A percentile compares a stretch with the other conserved stretches of the same genome.
These are phyloP conservation scores for Colletes collaris DNA, from an alignment of 2,888 invertebrate species.

Conservation along the genomic window DNA sequence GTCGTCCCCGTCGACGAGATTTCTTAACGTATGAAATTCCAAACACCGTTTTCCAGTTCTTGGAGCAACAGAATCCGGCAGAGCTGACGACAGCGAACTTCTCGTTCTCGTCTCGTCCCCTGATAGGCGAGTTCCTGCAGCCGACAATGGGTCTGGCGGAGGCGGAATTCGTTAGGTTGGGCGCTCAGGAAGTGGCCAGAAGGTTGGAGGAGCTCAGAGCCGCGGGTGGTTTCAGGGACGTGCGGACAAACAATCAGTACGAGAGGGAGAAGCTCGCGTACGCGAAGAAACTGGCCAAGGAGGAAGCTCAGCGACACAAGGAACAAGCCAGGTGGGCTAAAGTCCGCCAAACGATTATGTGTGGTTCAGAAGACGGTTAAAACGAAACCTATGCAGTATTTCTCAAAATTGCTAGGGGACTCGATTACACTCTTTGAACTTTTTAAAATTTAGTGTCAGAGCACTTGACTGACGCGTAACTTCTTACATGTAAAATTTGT, in stretches of 20 bases:
- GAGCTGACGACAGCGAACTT: conserved; percentile 94
- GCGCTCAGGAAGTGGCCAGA: conserved; percentile 92
- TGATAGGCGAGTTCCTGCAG: conserved; percentile 96
- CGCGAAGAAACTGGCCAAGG: conserved; percentile 89
- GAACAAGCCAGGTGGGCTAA: conserved; percentile 82
- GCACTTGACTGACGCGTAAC: no score
- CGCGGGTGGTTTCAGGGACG: conserved; percentile 87
- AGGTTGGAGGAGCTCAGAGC: conserved; percentile 86
- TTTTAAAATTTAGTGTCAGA: no score
- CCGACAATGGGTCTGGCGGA: conserved; percentile 86
- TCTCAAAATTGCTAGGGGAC: no score
- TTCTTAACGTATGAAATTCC: neutral
- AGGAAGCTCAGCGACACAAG: conserved; percentile 85
- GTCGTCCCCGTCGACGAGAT: neutral
- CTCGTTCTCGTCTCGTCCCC: conserved; percentile 94
- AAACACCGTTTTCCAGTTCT: conserved; percentile 71
- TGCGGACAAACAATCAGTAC: conserved; percentile 79
- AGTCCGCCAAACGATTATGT: neutral
- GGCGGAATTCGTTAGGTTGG: conserved; percentile 90
- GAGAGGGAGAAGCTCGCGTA: conserved; percentile 83
- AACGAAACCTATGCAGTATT: no score
- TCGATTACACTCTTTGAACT: no score
- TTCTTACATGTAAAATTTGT: no score
- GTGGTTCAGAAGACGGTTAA: no score
- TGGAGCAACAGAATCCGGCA: conserved; percentile 81